Evolutionary conservation across 92 coral and sea anemone species (phyloP).

Genomic region (Phenganax subtilis): DNA sequence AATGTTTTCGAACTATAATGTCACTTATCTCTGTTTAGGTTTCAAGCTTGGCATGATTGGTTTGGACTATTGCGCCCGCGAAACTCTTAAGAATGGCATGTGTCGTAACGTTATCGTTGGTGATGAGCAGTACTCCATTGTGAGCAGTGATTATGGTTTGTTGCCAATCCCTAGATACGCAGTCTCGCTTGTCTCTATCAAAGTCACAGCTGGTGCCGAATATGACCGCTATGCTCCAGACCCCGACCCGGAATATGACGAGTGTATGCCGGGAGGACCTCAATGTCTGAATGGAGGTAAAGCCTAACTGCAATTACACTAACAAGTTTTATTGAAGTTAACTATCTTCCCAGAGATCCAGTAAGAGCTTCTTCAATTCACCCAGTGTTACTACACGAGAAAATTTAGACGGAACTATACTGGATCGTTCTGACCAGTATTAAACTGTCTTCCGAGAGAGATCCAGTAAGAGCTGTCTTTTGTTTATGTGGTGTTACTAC

Average conservation of each 20-base stretch:
- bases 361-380: too few species aligned
- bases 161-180: constrained; percentile 31
- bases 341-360: too few species aligned
- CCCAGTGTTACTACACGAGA: too few species aligned
- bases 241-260: constrained; percentile 39
- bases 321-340: too few species aligned
- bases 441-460: too few species aligned
- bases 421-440: too few species aligned
- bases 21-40: not conserved
- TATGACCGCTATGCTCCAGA: constrained; percentile 27
- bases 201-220: not conserved
- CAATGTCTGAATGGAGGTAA: constrained; percentile 39
- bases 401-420: too few species aligned
- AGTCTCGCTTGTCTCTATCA: constrained; percentile 8
- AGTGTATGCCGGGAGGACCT: not conserved
- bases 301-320: not conserved
- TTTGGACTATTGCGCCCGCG: constrained; percentile 33
- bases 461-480: too few species aligned
- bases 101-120: constrained; percentile 3
- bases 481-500: too few species aligned
- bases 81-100: constrained; percentile 4
- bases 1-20: too few species aligned
- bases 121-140: constrained; percentile 12
- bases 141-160: constrained; percentile 39
- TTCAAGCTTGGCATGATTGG: constrained; percentile 37